A percentile compares a stretch with the other conserved stretches of the same genome.
phyloP scores from a whole-genome alignment of 2,797 vertebrate genomes.

The Clarias laeviceps region DNA sequence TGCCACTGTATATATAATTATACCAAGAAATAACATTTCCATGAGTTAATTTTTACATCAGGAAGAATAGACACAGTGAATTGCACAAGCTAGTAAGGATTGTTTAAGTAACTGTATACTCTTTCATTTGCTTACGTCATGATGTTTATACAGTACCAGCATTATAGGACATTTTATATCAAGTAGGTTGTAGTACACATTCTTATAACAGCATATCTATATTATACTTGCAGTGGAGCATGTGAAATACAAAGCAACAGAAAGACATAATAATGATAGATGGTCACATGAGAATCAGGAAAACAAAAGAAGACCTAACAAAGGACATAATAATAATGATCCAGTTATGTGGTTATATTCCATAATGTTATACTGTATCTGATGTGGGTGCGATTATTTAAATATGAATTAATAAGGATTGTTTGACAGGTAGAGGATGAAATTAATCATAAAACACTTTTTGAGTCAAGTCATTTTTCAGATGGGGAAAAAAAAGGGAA shows the following conservation, averaged over 20 bases:
- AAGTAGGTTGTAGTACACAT: neutral
- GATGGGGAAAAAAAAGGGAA: no score
- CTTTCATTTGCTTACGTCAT: neutral
- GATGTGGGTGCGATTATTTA: no score
- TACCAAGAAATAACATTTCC: neutral
- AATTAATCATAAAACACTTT: no score
- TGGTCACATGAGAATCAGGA: neutral
- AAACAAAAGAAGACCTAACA: neutral
- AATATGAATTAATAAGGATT: no score
- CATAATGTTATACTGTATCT: neutral
- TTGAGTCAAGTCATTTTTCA: no score
- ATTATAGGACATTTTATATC: neutral
- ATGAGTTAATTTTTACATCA: neutral
- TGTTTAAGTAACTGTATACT: neutral
- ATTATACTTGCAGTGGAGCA: neutral
- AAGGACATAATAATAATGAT: neutral
- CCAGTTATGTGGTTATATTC: neutral
- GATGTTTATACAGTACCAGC: neutral
- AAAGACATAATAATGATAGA: neutral
- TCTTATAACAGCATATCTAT: neutral
- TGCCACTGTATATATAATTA: neutral
- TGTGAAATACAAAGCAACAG: neutral
- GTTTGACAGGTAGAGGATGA: no score
- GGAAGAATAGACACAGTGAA: neutral
- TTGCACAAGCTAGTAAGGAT: neutral